phyloP scores from a whole-genome alignment of 23 tunicate genomes.

The Botrylloides violaceus region DNA sequence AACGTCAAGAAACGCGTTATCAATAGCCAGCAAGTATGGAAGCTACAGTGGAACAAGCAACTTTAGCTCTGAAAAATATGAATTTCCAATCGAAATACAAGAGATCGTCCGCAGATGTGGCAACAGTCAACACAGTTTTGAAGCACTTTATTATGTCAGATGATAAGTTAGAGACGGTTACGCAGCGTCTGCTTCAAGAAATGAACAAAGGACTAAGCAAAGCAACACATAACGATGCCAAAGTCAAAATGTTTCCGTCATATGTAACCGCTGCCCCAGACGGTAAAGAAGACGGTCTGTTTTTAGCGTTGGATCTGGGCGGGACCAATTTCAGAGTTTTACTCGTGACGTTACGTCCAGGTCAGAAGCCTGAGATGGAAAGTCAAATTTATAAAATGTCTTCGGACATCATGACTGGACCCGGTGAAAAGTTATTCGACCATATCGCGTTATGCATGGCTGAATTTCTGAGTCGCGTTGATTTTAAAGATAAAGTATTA shows the following conservation, averaged over 20 bases:
- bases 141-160: background rate
- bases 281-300: conserved; percentile 14
- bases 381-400: conserved; percentile 19
- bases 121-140: background rate
- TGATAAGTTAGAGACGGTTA: background rate
- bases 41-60: background rate
- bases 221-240: background rate
- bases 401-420: conserved; percentile 1
- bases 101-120: background rate
- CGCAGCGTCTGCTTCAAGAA: background rate
- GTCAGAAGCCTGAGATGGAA: conserved; percentile 12
- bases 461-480: conserved; percentile 5
- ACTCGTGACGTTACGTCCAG: conserved; percentile 7
- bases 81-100: background rate
- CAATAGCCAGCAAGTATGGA: background rate
- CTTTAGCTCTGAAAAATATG: background rate
- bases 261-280: background rate
- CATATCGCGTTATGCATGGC: conserved; percentile 14
- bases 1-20: too few relatives aligned
- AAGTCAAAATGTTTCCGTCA: conserved; percentile 20
- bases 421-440: conserved; percentile 14
- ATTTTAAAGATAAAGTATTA: conserved; percentile 6
- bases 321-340: conserved; percentile 22
- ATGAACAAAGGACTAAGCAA: conserved; percentile 4
- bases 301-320: conserved; percentile 15